Percentiles rank a stretch among this genome's conserved stretches.
phyloP scores from a whole-genome alignment of 2,888 invertebrate genomes.

The Luperina testacea region DNA sequence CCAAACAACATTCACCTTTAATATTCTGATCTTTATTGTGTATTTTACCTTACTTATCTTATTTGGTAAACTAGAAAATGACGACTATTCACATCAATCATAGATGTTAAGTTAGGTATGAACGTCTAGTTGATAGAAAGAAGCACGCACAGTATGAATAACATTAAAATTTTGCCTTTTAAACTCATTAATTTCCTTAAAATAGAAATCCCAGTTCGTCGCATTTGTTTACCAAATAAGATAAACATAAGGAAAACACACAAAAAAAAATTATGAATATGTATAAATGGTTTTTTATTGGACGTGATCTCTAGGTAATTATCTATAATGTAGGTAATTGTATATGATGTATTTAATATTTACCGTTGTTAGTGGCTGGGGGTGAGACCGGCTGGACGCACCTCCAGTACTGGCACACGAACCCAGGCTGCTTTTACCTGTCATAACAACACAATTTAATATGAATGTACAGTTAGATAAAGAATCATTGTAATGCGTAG shows the following conservation, averaged over 20 bases:
- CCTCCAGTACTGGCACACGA: constrained; percentile 92
- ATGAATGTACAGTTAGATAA: constrained; percentile 5
- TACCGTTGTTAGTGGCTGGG: constrained; percentile 88
- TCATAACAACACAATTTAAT: constrained; percentile 39
- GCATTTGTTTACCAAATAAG: constrained; percentile 25
- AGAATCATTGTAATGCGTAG: not conserved
- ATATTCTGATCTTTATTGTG: not conserved
- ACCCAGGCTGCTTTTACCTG: constrained; percentile 91
- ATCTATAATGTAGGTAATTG: too few relatives aligned
- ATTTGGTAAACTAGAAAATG: not conserved
- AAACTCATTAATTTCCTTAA: constrained; percentile 6
- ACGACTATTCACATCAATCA: not conserved
- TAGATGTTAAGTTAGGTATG: not conserved
- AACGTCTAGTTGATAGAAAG: not conserved
- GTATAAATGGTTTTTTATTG: not conserved
- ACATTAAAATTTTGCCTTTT: not conserved
- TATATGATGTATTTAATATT: constrained; percentile 21
- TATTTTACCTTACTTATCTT: not conserved
- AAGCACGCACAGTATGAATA: not conserved
- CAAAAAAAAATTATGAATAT: not conserved
- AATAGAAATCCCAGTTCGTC: not conserved
- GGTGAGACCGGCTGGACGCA: constrained; percentile 89
- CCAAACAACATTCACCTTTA: constrained; percentile 30
- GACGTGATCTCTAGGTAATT: not conserved
- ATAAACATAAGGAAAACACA: not conserved